These are phyloP conservation scores for Oscheius sp. DNA, from an alignment of 2,888 invertebrate species.

Conservation along the genomic window DNA sequence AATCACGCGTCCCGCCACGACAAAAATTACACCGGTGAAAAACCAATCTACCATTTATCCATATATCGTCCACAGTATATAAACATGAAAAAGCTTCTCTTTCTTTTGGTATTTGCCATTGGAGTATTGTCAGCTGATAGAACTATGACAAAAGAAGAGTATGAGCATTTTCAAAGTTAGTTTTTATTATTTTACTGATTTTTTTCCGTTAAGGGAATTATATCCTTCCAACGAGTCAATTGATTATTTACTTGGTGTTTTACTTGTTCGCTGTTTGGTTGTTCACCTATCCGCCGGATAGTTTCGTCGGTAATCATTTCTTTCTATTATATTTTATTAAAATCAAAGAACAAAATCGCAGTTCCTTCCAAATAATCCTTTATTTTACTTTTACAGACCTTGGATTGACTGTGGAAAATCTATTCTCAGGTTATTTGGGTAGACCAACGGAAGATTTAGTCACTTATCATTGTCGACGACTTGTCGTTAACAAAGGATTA, in stretches of 20 bases:
- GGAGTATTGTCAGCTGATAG: background rate
- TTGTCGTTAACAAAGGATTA: slow-evolving; percentile 31
- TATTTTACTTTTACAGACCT: slow-evolving; percentile 9
- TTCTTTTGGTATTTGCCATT: background rate
- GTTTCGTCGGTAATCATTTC: background rate
- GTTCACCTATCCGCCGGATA: slow-evolving; percentile 17
- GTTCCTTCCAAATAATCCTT: background rate
- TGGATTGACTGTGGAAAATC: slow-evolving; percentile 18
- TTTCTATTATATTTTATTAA: background rate
- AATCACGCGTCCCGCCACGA: too few relatives aligned
- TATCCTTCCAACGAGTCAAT: background rate
- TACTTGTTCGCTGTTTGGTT: background rate
- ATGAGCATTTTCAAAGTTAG: slow-evolving; percentile 5
- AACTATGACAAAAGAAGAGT: slow-evolving; percentile 2
- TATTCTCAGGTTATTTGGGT: slow-evolving; percentile 8
- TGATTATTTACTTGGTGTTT: background rate
- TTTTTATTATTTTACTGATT: background rate
- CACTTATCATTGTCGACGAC: slow-evolving; percentile 14
- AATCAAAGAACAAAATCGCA: background rate
- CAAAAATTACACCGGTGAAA: too few relatives aligned
- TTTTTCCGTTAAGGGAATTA: slow-evolving; percentile 12
- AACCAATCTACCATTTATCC: too few relatives aligned
- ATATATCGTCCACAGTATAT: too few relatives aligned
- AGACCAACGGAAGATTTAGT: slow-evolving; percentile 9
- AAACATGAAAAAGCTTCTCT: too few relatives aligned